phyloP scores from a whole-genome alignment of 2,888 invertebrate genomes.

The Villa cingulata region DNA sequence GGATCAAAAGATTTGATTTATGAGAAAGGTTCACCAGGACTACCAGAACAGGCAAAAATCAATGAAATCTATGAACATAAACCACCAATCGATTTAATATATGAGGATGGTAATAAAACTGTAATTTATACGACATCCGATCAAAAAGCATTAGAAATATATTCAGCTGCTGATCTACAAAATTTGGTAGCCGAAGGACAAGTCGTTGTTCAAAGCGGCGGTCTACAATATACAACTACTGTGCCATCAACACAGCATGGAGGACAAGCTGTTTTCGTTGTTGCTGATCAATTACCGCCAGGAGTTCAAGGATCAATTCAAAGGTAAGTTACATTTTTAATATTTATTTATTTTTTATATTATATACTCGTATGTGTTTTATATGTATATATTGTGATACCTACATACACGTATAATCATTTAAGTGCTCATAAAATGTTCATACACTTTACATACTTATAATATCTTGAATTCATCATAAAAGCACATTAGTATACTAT shows the following conservation, averaged over 20 bases:
- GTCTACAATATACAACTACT: slow-evolving; percentile 31
- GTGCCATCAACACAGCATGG: slow-evolving; percentile 22
- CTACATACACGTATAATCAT: too few species aligned
- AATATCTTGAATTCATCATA: too few species aligned
- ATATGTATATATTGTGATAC: too few species aligned
- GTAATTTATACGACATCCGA: slow-evolving; percentile 69
- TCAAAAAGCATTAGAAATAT: slow-evolving; percentile 65
- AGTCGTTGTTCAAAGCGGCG: slow-evolving; percentile 34
- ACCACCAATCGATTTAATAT: slow-evolving; percentile 62
- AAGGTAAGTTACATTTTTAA: slow-evolving; percentile 25
- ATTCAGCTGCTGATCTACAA: slow-evolving; percentile 33
- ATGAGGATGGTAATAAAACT: slow-evolving; percentile 72
- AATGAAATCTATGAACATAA: slow-evolving; percentile 1
- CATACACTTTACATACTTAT: too few species aligned
- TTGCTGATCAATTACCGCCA: slow-evolving; percentile 28
- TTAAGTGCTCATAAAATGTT: too few species aligned
- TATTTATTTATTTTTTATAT: background rate
- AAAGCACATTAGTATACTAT: too few species aligned
- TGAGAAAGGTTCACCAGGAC: slow-evolving; percentile 7
- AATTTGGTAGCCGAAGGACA: slow-evolving; percentile 34
- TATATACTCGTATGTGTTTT: too few species aligned
- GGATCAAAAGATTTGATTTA: slow-evolving; percentile 31
- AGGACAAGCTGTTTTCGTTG: slow-evolving; percentile 35
- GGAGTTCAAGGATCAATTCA: slow-evolving; percentile 34
- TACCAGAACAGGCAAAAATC: slow-evolving; percentile 8